Conservation (phyloP, 2,888 invertebrate genomes). For the Luffia ferchaultella region DNA sequence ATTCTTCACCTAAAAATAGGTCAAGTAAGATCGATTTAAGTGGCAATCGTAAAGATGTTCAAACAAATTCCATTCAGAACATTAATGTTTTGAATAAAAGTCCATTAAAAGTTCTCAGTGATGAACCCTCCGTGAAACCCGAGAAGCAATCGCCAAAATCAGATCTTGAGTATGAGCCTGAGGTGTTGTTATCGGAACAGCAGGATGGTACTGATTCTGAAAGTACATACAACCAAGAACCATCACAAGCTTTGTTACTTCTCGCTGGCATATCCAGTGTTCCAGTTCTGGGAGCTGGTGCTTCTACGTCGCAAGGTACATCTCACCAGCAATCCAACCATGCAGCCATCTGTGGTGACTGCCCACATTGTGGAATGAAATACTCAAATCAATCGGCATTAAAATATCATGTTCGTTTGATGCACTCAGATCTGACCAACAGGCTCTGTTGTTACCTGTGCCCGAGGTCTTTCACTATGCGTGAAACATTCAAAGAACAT, state of each 20-base stretch:
- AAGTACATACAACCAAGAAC: slow-evolving; percentile 37
- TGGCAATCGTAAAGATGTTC: slow-evolving; percentile 38
- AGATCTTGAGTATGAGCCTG: slow-evolving; percentile 55
- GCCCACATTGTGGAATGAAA: slow-evolving; percentile 74
- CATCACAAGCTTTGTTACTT: slow-evolving; percentile 43
- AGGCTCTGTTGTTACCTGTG: slow-evolving; percentile 74
- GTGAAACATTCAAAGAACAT: slow-evolving; percentile 74
- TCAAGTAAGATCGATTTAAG: slow-evolving; percentile 34
- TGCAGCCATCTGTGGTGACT: slow-evolving; percentile 68
- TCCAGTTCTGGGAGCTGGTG: slow-evolving; percentile 32
- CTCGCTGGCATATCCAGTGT: slow-evolving; percentile 49
- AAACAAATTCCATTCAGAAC: slow-evolving; percentile 26
- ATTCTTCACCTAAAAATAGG: slow-evolving; percentile 33
- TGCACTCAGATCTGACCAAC: slow-evolving; percentile 74
- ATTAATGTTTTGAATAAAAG: slow-evolving; percentile 36
- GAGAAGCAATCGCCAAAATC: slow-evolving; percentile 55
- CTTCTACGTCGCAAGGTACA: slow-evolving; percentile 48
- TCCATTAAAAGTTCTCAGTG: slow-evolving; percentile 34
- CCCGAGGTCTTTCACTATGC: slow-evolving; percentile 72
- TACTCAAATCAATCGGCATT: slow-evolving; percentile 75
- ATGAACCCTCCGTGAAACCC: slow-evolving; percentile 43
- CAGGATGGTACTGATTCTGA: slow-evolving; percentile 46
- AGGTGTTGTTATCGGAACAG: slow-evolving; percentile 53
- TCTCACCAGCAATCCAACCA: slow-evolving; percentile 54
- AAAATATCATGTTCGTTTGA: slow-evolving; percentile 73